Base-by-base conservation (phyloP, 2,113 vertebrate genomes). In the Brachyhypopomus occidentalis region DNA sequence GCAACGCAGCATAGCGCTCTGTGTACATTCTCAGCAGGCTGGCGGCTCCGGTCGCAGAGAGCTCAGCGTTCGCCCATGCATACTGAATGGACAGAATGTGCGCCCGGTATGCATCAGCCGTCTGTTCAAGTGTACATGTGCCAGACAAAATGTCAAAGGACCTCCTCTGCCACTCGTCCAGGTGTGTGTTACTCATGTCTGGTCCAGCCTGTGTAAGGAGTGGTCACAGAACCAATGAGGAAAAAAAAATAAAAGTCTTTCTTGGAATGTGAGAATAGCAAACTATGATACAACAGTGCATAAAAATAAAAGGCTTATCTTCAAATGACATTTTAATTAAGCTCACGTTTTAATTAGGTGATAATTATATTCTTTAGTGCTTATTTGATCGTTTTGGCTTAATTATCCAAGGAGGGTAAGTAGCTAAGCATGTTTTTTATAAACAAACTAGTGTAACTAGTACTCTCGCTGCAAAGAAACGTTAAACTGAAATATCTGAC, bases 101-200 rank as follows among this genome's bases (percentile, higher is more conserved):
- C 72, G 95, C 95, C 86, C 97, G 95, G 88, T 94, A 95, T 60
- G 94, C 95, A 80, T 98, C 95, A 34, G 96, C 97, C 94, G 92
- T 97, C 94, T 96, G 95, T 87, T 86, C 86, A 22, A 96, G 92
- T 56, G 95, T 92, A 85, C 93, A 94, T 66, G 80, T 92, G 92
- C 91, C 94, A 90, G 95, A 97, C 58, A 91, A 94, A 92, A 96
- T 88, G 85, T 93, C 90, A 90, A 97, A 97, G 93, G 95, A 93
- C 94, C 95, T 95, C 89, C 91, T 93, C 93, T 98, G 97, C 96
- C 97, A 99, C 78, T 97, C 95, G 17, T 92, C 95, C 92, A 98
- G 93, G 91, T 98, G 95, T 89, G 93, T 72, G 0, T 87, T 79
- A 84, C 90, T 92, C 90, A 90, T 93, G 84, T 90, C 90, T 91